phyloP scores from a whole-genome alignment of 2,797 vertebrate genomes.

The Avahi laniger region DNA sequence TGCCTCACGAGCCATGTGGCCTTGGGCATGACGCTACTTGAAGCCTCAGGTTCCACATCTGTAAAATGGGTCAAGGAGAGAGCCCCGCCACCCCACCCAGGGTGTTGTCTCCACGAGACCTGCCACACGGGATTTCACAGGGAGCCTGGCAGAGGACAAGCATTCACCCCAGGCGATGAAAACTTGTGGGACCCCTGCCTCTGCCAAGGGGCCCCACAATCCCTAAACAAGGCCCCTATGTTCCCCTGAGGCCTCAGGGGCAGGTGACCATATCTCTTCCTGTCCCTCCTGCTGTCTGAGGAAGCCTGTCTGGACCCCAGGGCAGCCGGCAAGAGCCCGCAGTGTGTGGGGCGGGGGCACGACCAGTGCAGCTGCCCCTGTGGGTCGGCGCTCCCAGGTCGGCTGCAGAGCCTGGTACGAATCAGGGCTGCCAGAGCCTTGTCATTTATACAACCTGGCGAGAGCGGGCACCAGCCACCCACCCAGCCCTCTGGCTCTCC shows the following conservation, averaged over 20 bases:
- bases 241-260: not conserved
- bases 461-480: accelerated
- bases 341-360: accelerated
- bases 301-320: not conserved
- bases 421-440: not conserved
- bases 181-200: not conserved
- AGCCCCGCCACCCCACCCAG: accelerated
- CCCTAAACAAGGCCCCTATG: not conserved
- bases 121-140: accelerated
- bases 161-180: not conserved
- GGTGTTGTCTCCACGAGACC: accelerated
- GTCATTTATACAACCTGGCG: not conserved
- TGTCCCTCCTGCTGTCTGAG: not conserved
- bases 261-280: not conserved
- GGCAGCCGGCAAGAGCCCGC: not conserved
- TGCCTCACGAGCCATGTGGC: not conserved
- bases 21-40: accelerated
- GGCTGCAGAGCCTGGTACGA: not conserved
- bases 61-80: not conserved
- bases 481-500: not conserved
- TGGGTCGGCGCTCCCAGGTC: not conserved
- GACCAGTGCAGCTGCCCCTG: not conserved
- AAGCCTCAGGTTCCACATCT: not conserved
- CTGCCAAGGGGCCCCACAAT: not conserved
- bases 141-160: not conserved